A percentile compares a stretch with the other conserved stretches of the same genome.
phyloP scores from a whole-genome alignment of 2,113 vertebrate genomes.

The Microtus ochrogaster region DNA sequence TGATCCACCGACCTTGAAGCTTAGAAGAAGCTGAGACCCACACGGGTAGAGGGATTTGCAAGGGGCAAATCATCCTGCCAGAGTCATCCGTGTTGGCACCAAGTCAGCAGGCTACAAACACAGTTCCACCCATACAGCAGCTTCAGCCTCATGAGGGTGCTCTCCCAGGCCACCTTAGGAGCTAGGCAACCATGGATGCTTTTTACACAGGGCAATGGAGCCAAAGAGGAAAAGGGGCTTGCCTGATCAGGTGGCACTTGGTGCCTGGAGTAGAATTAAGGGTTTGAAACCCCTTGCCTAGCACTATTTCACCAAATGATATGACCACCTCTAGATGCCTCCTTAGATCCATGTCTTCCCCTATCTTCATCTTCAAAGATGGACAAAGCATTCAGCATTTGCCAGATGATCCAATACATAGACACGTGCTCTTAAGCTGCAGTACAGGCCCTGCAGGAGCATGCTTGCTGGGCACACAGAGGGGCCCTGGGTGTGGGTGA shows the following conservation, averaged over 20 bases:
- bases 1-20: no score
- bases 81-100: rapidly evolving
- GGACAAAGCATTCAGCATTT: rapidly evolving
- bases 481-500: not conserved
- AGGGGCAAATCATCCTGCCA: no score
- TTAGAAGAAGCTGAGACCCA: not conserved
- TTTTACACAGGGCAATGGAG: not conserved
- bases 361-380: not conserved
- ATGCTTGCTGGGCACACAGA: rapidly evolving
- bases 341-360: not conserved
- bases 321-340: not conserved
- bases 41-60: rapidly evolving
- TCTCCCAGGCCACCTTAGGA: not conserved
- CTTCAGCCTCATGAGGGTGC: not conserved
- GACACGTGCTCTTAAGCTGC: rapidly evolving
- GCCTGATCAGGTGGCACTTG: not conserved
- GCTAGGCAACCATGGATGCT: not conserved
- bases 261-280: not conserved
- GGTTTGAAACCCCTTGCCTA: not conserved
- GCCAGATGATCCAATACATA: rapidly evolving
- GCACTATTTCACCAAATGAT: no score
- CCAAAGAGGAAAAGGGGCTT: not conserved
- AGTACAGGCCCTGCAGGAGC: not conserved
- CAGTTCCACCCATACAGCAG: rapidly evolving
- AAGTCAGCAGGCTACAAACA: no score